Evolutionary conservation across 2,888 invertebrate genomes (phyloP), one percentile per base, ranked within the genome.

Genomic region (Thelaira solivaga): DNA sequence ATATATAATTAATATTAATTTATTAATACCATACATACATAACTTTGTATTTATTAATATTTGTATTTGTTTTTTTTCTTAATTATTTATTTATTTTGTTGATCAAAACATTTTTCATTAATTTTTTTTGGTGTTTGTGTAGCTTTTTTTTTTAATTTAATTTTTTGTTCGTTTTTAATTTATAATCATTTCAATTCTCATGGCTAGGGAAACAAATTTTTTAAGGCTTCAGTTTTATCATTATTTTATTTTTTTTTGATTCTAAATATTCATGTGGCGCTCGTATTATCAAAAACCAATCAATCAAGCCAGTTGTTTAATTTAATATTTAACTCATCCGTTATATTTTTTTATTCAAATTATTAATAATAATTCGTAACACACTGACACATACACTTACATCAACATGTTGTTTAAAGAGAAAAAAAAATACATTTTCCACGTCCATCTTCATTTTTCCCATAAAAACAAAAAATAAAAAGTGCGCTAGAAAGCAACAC

Each of bases 101-200:
- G n/a, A 55, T 55, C 39, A 39, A 29, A 51, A 41, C 29, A 69
- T 55, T 43, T 43, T n/a, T 41, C 45, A 34, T 45, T 34, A 18
- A 4, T 10, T 51, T 43, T 43, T 80, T 82, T 84, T 85, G 85
- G 85, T 85, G 85, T 85, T 85, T 85, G 85, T 85, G 84, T 84
- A 85, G 85, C 83, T 83, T 85, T 84, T 72, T 61, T 53, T 18
- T 49, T 39, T n/a, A 10, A 26, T 36, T 34, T 51, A 11, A 11
- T 26, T 83, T 43, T 24, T 67, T 65, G 53, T 71, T 69, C n/a
- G 29, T 22, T 39, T 26, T 10, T 13, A 36, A 47, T 57, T 57
- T 36, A 55, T 26, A 29, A 69, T 57, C 68, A 69, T 69, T 59
- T 49, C 29, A 69, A 69, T 24, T 69, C n/a, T n/a, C 68, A 69